Conservation (phyloP, 35 echinoderm and acorn worm species). For the Nesometra sesokonis region DNA sequence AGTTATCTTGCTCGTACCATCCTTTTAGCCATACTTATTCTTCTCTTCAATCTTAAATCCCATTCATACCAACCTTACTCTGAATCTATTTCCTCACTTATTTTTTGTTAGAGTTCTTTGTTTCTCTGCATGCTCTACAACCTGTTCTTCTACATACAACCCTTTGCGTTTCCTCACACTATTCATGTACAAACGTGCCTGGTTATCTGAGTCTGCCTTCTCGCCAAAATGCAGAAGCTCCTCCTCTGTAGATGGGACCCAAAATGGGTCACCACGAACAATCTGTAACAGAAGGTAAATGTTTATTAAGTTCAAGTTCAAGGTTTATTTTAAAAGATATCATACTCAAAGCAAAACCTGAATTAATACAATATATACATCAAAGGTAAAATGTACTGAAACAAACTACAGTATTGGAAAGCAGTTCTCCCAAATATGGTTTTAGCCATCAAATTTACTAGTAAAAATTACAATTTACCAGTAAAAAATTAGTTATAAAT, state of each 20-base stretch:
- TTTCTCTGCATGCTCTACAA: slow-evolving; percentile 97
- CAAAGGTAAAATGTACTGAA: too few species aligned
- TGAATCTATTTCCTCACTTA: slow-evolving; percentile 43
- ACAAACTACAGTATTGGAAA: neutral
- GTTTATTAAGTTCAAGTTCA: neutral
- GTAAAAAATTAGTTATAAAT: too few species aligned
- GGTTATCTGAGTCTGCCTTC: slow-evolving; percentile 91
- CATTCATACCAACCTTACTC: too few species aligned
- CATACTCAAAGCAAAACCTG: too few species aligned
- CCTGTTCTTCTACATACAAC: slow-evolving; percentile 75
- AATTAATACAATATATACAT: too few species aligned
- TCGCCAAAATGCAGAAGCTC: slow-evolving; percentile 97
- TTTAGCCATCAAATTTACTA: too few species aligned
- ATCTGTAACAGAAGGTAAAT: slow-evolving; percentile 46
- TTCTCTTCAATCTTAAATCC: too few species aligned
- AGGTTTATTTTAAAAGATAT: too few species aligned
- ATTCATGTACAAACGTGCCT: slow-evolving; percentile 74
- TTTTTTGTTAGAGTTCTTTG: slow-evolving; percentile 84
- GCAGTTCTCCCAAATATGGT: too few species aligned
- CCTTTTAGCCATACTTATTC: too few species aligned
- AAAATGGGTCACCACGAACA: slow-evolving; percentile 78
- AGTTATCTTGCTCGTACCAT: too few species aligned
- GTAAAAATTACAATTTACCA: too few species aligned
- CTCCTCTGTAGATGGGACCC: slow-evolving; percentile 94
- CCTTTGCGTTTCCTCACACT: slow-evolving; percentile 76